These are phyloP conservation scores for Monochamus saltuarius DNA, from an alignment of 1,140 invertebrate species.

Conservation along the genomic window DNA sequence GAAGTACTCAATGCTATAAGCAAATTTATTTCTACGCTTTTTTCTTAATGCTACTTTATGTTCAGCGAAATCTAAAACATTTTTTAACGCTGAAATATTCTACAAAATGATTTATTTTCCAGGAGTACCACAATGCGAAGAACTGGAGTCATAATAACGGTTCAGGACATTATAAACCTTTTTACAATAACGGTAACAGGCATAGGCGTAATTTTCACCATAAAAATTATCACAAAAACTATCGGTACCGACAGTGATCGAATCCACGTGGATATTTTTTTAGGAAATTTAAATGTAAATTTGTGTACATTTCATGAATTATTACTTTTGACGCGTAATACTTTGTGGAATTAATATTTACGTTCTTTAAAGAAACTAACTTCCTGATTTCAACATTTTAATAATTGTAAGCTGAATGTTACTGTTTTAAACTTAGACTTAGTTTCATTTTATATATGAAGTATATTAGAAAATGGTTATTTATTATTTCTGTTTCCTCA, in stretches of 20 bases:
- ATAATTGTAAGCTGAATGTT: neutral
- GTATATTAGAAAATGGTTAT: constrained; percentile 3
- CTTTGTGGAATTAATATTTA: neutral
- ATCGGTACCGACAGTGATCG: constrained; percentile 40
- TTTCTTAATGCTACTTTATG: no score
- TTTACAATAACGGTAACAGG: constrained; percentile 38
- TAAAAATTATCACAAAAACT: constrained; percentile 45
- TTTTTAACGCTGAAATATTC: constrained; percentile 4
- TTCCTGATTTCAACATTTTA: neutral
- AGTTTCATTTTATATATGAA: neutral
- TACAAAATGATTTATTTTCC: constrained; percentile 25
- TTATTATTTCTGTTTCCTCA: neutral
- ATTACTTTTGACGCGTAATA: neutral
- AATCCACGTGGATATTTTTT: neutral
- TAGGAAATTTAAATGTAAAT: constrained; percentile 6
- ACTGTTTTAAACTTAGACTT: constrained; percentile 1
- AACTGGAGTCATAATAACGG: constrained; percentile 39
- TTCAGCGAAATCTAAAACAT: no score
- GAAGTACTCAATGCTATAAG: no score
- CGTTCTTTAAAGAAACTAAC: neutral
- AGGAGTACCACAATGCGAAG: constrained; percentile 49
- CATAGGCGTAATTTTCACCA: constrained; percentile 46
- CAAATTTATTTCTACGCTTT: no score
- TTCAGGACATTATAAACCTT: constrained; percentile 32
- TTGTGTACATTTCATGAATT: constrained; percentile 18